Conservation (phyloP, 2,113 vertebrate genomes). For the Picathartes gymnocephalus region DNA sequence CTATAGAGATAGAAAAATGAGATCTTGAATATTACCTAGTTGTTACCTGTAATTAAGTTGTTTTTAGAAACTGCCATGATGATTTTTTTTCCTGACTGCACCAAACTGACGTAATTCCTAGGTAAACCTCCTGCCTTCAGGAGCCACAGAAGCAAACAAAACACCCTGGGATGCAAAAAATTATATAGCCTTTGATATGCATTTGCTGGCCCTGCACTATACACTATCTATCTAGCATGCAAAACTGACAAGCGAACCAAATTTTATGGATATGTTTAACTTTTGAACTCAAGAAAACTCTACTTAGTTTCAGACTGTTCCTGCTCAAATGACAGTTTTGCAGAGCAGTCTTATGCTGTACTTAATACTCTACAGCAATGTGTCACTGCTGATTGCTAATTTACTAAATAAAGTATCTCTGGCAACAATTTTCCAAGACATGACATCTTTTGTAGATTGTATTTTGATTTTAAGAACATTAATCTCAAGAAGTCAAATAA, state of each 20-base stretch:
- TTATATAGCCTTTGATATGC: not conserved
- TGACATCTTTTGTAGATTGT: not conserved
- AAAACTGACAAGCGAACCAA: not conserved
- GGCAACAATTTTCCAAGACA: not conserved
- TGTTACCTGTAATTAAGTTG: not conserved
- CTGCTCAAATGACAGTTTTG: not conserved
- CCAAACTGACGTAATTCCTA: not conserved
- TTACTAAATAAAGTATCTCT: slow-evolving; percentile 25
- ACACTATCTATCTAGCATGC: not conserved
- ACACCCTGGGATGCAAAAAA: not conserved
- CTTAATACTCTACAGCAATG: not conserved
- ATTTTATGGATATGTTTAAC: not conserved
- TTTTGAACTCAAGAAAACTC: not conserved
- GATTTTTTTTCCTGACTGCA: not conserved
- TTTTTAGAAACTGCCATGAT: not conserved
- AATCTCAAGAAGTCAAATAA: not conserved
- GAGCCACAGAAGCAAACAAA: not conserved
- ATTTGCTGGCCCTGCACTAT: not conserved
- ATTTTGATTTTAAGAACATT: slow-evolving; percentile 7
- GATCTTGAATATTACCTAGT: not conserved
- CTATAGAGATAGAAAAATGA: not conserved
- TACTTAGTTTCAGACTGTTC: not conserved
- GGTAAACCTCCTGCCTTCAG: not conserved
- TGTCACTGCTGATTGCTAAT: not conserved
- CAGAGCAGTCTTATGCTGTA: not conserved